These are phyloP conservation scores for Mya arenaria DNA, from an alignment of 1,140 invertebrate species.

Conservation along the genomic window DNA sequence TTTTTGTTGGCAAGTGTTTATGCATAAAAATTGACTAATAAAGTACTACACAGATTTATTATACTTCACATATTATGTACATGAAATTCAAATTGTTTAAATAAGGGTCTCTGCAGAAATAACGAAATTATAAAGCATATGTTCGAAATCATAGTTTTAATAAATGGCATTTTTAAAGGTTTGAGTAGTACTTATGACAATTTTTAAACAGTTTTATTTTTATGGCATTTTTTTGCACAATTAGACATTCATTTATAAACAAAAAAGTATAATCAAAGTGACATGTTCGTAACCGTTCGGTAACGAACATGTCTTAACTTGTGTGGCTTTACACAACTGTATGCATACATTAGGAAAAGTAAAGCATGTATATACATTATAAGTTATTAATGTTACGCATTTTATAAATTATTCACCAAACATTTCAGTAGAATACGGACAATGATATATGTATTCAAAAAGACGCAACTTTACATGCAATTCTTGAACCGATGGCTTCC, in stretches of 20 bases:
- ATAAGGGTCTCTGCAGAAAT: neutral
- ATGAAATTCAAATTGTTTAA: neutral
- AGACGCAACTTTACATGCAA: neutral
- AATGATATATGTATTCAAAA: neutral
- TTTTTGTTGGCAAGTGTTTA: neutral
- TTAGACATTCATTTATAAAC: neutral
- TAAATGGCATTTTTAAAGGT: too few relatives aligned
- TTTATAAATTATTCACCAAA: too few relatives aligned
- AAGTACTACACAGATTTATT: too few relatives aligned
- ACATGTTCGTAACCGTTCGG: constrained; percentile 12
- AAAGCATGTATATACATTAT: neutral
- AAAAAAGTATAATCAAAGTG: neutral
- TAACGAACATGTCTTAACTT: neutral
- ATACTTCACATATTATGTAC: neutral
- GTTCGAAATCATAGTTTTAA: neutral
- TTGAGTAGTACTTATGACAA: too few relatives aligned
- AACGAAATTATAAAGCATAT: neutral
- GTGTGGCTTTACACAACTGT: neutral
- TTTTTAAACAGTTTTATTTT: neutral
- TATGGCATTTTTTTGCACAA: too few relatives aligned
- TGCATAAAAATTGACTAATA: neutral
- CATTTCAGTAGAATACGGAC: too few relatives aligned
- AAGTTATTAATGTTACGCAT: neutral
- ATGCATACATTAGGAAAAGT: neutral
- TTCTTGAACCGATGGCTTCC: neutral